Base-by-base conservation (phyloP, 2,888 invertebrate genomes). In the Ptilodon capucinus region DNA sequence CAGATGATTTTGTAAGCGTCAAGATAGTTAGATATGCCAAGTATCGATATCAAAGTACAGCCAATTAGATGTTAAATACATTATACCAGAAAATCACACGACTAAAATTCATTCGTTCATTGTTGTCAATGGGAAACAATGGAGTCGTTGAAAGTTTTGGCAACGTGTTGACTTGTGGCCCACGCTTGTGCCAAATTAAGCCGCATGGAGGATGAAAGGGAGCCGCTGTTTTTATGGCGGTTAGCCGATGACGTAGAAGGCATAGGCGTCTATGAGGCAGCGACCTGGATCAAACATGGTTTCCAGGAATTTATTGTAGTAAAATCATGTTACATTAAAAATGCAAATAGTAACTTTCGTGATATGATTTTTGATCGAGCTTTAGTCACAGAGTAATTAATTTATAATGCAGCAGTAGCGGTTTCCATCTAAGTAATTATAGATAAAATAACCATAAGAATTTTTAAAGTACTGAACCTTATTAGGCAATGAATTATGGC, bases 41-140 rank as follows among this genome's bases (percentile, higher is more conserved):
- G 14, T 35, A 16, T 16, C 4, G n/a, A 7, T 16, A 35, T 35
- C 14, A 14, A 17, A 36, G 13, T 8, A 9, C 18, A 4, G 18
- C 8, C 4, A 17, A 36, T 36, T 16, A 17, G 36, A 16, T 36
- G 8, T 16, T 36, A 36, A 16, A 18, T 36, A 17, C 9, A 6
- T 36, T 18, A 32, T 32, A 21, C 16, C 41, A 49, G 44, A 65
- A 56, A 55, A 61, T 50, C 21, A 48, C 28, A 28, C 44, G 25
- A 53, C 63, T 50, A 60, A 62, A 63, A 66, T 63, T 58, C 43
- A 65, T 66, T 54, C 49, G 34, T 54, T 51, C 58, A 66, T 65
- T 65, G 66, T 65, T 52, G 43, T 60, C 44, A 50, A 18, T 44
- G 44, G 43, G 25, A 57, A 35, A 65, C 64, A 65, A 65, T 65